phyloP scores from a whole-genome alignment of 2,888 invertebrate genomes.

The Cataglyphis cursor region DNA sequence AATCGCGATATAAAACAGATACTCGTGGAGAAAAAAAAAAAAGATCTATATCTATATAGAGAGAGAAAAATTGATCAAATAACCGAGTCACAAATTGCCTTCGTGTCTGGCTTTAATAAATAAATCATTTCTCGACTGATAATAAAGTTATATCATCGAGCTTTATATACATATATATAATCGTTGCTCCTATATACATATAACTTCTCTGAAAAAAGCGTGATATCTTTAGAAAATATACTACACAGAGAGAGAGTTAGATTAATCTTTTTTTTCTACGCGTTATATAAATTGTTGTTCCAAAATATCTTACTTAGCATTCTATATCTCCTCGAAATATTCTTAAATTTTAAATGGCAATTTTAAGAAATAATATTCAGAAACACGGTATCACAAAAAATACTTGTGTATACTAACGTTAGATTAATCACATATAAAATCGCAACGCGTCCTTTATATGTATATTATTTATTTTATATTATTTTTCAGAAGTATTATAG shows the following conservation, averaged over 20 bases:
- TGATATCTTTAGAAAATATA: conserved; percentile 26
- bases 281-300: conserved; percentile 8
- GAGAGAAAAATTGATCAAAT: conserved; percentile 22
- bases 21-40: neutral
- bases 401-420: neutral
- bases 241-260: conserved; percentile 1
- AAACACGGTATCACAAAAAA: conserved; percentile 26
- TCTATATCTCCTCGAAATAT: conserved; percentile 1
- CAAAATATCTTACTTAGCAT: neutral
- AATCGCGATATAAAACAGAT: conserved; percentile 1
- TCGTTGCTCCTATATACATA: conserved; percentile 16
- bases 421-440: neutral
- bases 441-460: neutral
- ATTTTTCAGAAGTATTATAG: neutral
- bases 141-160: conserved; percentile 41
- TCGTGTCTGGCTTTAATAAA: conserved; percentile 46
- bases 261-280: conserved; percentile 25
- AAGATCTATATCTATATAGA: neutral
- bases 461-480: neutral
- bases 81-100: conserved; percentile 46
- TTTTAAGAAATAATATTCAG: conserved; percentile 13
- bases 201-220: conserved; percentile 34
- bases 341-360: conserved; percentile 18
- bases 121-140: conserved; percentile 53
- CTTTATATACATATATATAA: conserved; percentile 17